Conservation (phyloP, 2,113 vertebrate genomes). For the Irena cyanogastra region DNA sequence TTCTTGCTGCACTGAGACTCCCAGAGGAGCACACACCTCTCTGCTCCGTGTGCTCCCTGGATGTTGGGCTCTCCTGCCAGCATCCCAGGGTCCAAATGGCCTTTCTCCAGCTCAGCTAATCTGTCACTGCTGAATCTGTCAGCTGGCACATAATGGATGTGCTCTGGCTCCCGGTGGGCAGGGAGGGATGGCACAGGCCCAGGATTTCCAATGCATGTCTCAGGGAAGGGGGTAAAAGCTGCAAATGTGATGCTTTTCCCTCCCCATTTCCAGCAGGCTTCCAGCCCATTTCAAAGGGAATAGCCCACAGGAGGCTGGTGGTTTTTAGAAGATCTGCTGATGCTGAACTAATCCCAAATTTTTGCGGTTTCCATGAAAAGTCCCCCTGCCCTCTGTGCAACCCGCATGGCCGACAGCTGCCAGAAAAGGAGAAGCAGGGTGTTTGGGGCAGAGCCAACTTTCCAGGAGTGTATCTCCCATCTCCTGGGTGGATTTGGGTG, state of each 20-base stretch:
- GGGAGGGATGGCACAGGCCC: not conserved
- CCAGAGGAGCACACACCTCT: not conserved
- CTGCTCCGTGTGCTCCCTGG: accelerated
- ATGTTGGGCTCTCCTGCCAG: not conserved
- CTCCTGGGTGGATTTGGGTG: not conserved
- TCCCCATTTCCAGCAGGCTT: not conserved
- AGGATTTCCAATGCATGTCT: not conserved
- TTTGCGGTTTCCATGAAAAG: not conserved
- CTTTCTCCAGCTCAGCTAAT: slow-evolving; percentile 42
- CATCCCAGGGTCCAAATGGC: not conserved
- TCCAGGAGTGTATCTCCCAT: not conserved
- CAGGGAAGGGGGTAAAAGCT: not conserved
- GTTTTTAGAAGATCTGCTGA: not conserved
- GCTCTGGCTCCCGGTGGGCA: not conserved
- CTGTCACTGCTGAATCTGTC: slow-evolving; percentile 23
- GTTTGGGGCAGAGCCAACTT: not conserved
- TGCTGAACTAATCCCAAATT: not conserved
- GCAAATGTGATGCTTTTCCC: not conserved
- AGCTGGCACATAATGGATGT: slow-evolving; percentile 13
- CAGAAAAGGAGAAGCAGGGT: not conserved
- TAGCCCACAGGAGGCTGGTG: not conserved
- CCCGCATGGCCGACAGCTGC: not conserved
- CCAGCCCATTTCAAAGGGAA: not conserved
- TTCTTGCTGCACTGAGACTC: not conserved
- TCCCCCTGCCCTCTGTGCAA: not conserved